Percentiles rank a stretch among this genome's conserved stretches.
Evolutionary conservation across 2,113 vertebrate species (phyloP).

Genomic region (Corapipo altera): DNA sequence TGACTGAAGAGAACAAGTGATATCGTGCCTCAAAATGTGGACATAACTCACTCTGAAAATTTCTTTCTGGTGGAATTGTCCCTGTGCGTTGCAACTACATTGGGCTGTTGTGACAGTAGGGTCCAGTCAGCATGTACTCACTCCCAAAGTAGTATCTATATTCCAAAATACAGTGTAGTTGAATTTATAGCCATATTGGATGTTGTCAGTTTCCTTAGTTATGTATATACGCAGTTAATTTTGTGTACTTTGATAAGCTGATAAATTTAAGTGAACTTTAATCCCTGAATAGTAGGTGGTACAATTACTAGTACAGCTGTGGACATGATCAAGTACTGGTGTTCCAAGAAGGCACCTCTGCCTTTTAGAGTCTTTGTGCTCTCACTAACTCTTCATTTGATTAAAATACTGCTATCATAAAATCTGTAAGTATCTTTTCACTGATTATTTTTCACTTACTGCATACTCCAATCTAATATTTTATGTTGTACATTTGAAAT

Average conservation of each 20-base stretch:
- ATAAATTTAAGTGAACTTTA: neutral
- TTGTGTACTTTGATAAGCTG: neutral
- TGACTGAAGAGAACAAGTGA: neutral
- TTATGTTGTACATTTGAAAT: neutral
- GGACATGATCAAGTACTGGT: neutral
- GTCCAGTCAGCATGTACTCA: neutral
- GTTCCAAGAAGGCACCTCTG: neutral
- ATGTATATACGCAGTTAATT: neutral
- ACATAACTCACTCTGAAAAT: neutral
- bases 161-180: neutral
- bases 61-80: neutral
- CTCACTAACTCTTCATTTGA: neutral
- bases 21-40: neutral
- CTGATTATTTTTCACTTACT: neutral
- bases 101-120: neutral
- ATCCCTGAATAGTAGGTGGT: neutral
- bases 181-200: neutral
- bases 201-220: neutral
- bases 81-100: neutral
- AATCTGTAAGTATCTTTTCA: neutral
- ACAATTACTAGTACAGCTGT: neutral
- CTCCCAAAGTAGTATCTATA: neutral
- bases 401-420: neutral
- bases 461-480: neutral
- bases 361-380: neutral